Base-by-base conservation (phyloP, 2,113 vertebrate species). In the Daboia siamensis region DNA sequence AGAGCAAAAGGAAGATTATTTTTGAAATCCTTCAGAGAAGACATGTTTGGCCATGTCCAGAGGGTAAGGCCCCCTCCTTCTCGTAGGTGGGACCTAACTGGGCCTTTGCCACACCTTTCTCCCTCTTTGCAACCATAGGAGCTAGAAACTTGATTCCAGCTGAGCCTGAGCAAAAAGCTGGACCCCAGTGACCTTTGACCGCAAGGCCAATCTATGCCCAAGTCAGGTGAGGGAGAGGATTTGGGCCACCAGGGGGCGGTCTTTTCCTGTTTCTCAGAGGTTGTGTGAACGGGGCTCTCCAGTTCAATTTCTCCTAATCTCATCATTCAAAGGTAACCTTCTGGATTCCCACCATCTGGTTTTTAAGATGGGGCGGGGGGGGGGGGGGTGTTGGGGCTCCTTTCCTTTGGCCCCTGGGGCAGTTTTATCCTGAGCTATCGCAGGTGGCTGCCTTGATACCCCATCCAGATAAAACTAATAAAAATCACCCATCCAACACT, bases 401-500 rank as follows among this genome's bases (percentile, higher is more conserved):
- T 55, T 33, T 55, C 5, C 46, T 51, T 93, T 69, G 9, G 54
- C 61, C 94, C 90, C 57, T 8, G n/a, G 90, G 74, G 55, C 29
- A 39, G 29, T 33, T 90, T 61, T 23, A 90, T n/a, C 61, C 26
- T 1, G 17, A 44, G 85, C 88, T 93, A 94, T 93, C 92, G 97
- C 97, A 98, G 98, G 98, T 98, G 98, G 97, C 95, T 96, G 95
- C 96, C 96, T 97, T 97, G 93, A 94, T 97, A 96, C 96, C 97
- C 97, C 95, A 97, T 97, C 95, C 97, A 97, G 97, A 97, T 97
- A 98, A 98, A 98, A 98, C 98, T 98, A 98, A 99, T 99, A 98
- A 97, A 93, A 98, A 98, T 97, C 98, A 97, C 98, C 98, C 98
- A 99, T 99, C 98, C 98, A 98, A 98, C 98, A 98, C 98, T 98